These are phyloP conservation scores for Rhabditophanes sp. DNA, from an alignment of 2,888 invertebrate genomes.

Conservation along the genomic window DNA sequence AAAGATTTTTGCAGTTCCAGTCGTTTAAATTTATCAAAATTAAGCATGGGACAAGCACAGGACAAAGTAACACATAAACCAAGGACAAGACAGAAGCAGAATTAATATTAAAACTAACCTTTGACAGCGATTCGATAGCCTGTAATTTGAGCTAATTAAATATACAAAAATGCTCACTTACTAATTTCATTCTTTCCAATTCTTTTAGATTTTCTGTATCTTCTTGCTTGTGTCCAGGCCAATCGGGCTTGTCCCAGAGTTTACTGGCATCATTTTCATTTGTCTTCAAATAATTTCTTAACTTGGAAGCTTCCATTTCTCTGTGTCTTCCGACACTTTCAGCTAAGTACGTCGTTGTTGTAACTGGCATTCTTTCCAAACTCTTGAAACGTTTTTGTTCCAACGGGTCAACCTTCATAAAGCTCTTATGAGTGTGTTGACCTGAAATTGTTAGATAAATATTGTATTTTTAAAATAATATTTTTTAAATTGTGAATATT, in stretches of 20 bases:
- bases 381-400: conserved; percentile 32
- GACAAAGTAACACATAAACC: conserved; percentile 2
- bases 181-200: conserved; percentile 30
- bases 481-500: conserved; percentile 29
- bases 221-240: conserved; percentile 35
- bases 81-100: conserved; percentile 6
- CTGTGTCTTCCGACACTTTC: conserved; percentile 41
- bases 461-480: conserved; percentile 14
- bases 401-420: conserved; percentile 41
- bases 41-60: conserved; percentile 1
- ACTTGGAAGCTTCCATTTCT: conserved; percentile 29
- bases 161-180: conserved; percentile 11
- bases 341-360: conserved; percentile 36
- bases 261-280: conserved; percentile 41
- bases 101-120: conserved; percentile 22
- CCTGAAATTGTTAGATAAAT: too few relatives aligned
- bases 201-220: conserved; percentile 32
- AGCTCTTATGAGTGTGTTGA: conserved; percentile 30
- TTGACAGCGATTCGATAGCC: conserved; percentile 30
- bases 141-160: neutral
- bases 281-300: conserved; percentile 33
- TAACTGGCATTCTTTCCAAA: conserved; percentile 35
- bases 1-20: too few relatives aligned
- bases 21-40: neutral
- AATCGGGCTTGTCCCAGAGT: conserved; percentile 43